Evolutionary conservation across 2,113 vertebrate genomes (phyloP), one percentile per base, ranked within the genome.

Genomic region (Tragelaphus scriptus): DNA sequence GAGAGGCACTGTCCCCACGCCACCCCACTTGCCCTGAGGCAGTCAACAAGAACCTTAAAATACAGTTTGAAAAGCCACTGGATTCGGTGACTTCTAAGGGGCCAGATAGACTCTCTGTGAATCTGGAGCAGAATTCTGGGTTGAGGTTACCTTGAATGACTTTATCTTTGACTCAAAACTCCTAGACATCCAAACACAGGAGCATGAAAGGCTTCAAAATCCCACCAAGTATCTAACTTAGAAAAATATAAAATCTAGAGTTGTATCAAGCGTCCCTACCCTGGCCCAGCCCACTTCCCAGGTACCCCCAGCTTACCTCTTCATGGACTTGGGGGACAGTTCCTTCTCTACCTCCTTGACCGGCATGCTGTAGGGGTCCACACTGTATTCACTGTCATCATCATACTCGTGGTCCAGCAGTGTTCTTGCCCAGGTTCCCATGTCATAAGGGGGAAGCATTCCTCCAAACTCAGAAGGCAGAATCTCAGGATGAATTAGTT

Each of bases 401-500:
- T 99, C 99, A 2, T 99, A 99, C n/a, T 99, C 99, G 0, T 99
- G 99, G 98, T 99, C 99, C n/a, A 99, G 99, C 95, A 99, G 99
- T 15, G 99, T 99, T 95, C 99, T 99, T n/a, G 99, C 99, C 99
- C 99, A 99, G 0, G 99, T 99, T 16, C 99, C 99, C 99, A 99
- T 99, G 87, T 99, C 99, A 11, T 99, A 99, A 21, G 99, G 99
- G 5, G 99, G 99, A 98, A 99, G 98, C 99, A 99, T 99, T 85
- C 99, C 99, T 49, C 99, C 99, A 97, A 99, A 99, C 97, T 99
- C 99, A 9, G 99, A 99, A 53, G 99, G 99, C 71, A 99, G 97
- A 98, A 99, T 99, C 99, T 99, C 99, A 0, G 99, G 99, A 97
- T 99, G 99, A 97, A 99, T 99, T 63, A 99, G 99, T 98, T 99